Evolutionary conservation across 1,140 invertebrate genomes (phyloP).

Genomic region (Cecropterus lyciades): DNA sequence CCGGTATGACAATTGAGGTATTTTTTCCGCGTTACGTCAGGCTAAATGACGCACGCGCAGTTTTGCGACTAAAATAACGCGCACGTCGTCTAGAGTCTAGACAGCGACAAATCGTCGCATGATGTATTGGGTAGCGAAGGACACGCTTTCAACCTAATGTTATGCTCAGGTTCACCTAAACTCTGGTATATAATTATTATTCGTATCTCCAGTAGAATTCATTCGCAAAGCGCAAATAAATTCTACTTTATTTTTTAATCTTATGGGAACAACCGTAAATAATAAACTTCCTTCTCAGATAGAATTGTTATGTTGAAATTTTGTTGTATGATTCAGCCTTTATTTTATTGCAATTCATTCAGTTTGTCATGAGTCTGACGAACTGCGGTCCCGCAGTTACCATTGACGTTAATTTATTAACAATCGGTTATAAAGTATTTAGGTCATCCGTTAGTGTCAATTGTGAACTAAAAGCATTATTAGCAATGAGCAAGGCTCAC

Average conservation of each 20-base stretch:
- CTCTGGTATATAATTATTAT: no score
- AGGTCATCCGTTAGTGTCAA: constrained; percentile 5
- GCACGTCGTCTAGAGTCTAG: constrained; percentile 49
- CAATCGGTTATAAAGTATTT: not conserved
- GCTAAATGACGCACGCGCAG: constrained; percentile 43
- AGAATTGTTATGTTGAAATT: no score
- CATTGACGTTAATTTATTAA: constrained; percentile 13
- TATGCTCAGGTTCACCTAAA: not conserved
- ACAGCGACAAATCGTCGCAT: constrained; percentile 41
- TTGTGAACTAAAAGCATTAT: not conserved
- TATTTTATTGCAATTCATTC: constrained; percentile 13
- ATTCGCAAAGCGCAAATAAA: no score
- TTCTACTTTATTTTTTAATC: no score
- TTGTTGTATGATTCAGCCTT: constrained; percentile 10
- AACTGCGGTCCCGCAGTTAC: not conserved
- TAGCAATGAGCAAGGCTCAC: not conserved
- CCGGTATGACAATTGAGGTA: constrained; percentile 39
- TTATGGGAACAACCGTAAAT: no score
- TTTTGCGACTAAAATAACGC: constrained; percentile 42
- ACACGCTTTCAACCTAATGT: constrained; percentile 27
- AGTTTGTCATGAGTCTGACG: not conserved
- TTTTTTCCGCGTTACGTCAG: constrained; percentile 47
- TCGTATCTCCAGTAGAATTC: no score
- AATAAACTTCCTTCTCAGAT: no score
- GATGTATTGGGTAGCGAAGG: constrained; percentile 39